Percentiles rank a stretch among this genome's conserved stretches.
These are phyloP conservation scores for Characodon lateralis DNA, from an alignment of 2,797 vertebrate genomes.

Conservation along the genomic window DNA sequence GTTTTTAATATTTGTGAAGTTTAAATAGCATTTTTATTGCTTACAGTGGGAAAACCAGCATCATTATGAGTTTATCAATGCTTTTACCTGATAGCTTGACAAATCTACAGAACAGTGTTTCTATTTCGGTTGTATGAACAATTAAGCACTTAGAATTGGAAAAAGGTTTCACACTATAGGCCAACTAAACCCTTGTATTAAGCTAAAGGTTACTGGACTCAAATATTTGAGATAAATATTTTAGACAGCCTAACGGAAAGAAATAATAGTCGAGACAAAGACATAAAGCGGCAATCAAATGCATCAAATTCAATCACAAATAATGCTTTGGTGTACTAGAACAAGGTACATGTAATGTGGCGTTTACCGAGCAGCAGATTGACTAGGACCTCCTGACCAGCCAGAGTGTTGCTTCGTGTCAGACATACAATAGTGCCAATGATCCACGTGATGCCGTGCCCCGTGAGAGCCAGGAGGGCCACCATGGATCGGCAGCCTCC, in stretches of 20 bases:
- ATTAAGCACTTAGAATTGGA: neutral
- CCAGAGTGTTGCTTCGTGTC: conserved; percentile 92
- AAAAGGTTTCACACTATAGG: neutral
- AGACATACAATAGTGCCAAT: conserved; percentile 92
- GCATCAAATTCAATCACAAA: neutral
- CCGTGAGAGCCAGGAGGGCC: conserved; percentile 89
- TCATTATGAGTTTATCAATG: neutral
- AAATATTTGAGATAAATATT: neutral
- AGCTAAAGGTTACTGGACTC: neutral
- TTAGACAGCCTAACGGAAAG: neutral
- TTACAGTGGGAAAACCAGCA: neutral
- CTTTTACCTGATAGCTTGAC: neutral
- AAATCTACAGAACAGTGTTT: too few relatives aligned
- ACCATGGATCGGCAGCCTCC: conserved; percentile 94
- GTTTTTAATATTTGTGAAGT: neutral
- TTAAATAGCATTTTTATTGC: neutral
- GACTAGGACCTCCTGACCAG: conserved; percentile 94
- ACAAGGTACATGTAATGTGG: conserved; percentile 26
- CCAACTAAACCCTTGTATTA: neutral
- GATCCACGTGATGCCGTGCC: conserved; percentile 94
- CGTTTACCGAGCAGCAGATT: conserved; percentile 96
- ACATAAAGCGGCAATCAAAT: neutral
- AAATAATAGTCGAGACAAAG: neutral
- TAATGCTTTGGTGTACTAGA: neutral
- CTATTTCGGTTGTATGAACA: too few relatives aligned